These are phyloP conservation scores for Embiotoca jacksoni DNA, from an alignment of 2,113 vertebrate genomes.

Conservation along the genomic window DNA sequence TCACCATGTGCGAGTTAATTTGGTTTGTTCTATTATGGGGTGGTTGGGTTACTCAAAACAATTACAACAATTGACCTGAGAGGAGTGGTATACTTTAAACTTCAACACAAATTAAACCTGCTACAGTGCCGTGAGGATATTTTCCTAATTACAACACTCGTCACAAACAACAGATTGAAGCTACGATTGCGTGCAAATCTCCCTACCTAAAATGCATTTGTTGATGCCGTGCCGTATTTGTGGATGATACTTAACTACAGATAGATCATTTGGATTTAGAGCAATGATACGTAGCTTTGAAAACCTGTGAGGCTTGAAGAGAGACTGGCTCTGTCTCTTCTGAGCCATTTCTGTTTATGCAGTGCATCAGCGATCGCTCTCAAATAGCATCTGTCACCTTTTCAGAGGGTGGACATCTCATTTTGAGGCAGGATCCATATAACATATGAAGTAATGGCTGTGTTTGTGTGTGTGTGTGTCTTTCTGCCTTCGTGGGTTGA, in stretches of 20 bases:
- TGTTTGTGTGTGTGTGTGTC: background rate
- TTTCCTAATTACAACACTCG: background rate
- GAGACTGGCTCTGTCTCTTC: constrained; percentile 5
- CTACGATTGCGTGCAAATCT: background rate
- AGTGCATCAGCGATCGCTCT: constrained; percentile 19
- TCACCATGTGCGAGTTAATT: background rate
- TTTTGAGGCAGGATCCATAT: constrained; percentile 40
- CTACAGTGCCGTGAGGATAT: too few species aligned
- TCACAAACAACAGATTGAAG: too few species aligned
- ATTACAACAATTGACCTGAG: background rate
- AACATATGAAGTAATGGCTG: constrained; percentile 34
- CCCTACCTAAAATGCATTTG: background rate
- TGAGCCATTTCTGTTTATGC: constrained; percentile 27
- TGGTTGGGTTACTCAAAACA: background rate
- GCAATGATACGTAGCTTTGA: background rate
- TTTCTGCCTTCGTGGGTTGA: constrained; percentile 18
- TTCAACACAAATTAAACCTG: too few species aligned
- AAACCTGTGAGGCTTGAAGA: background rate
- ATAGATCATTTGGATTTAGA: constrained; percentile 1
- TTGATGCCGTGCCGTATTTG: background rate
- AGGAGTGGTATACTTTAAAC: too few species aligned
- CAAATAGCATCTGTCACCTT: constrained; percentile 47
- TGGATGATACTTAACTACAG: background rate
- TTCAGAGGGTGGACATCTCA: constrained; percentile 47
- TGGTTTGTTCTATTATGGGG: constrained; percentile 1